A percentile compares a stretch with the other conserved stretches of the same genome.
Evolutionary conservation across 1,140 invertebrate species (phyloP).

Genomic region (Drosophila funebris): DNA sequence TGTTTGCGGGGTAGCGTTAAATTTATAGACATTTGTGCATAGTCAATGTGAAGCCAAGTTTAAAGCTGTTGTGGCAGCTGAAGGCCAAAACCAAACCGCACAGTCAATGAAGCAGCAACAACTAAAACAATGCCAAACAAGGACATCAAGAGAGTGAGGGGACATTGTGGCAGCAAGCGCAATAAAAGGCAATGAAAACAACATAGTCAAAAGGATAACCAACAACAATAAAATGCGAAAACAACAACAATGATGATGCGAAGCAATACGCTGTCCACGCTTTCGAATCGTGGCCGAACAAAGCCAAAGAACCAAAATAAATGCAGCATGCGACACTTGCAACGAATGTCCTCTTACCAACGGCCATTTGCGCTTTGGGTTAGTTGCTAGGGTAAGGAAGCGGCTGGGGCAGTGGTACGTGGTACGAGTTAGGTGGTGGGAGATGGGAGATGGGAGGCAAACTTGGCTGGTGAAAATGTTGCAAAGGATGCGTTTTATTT

Average conservation of each 20-base stretch:
- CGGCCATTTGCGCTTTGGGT: slow-evolving; percentile 14
- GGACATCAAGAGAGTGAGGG: slow-evolving; percentile 12
- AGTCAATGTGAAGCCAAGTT: slow-evolving; percentile 29
- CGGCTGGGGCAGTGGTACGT: not conserved
- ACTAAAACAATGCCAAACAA: slow-evolving; percentile 50
- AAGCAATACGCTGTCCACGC: slow-evolving; percentile 9
- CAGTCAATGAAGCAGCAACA: slow-evolving; percentile 52
- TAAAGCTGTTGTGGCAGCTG: slow-evolving; percentile 17
- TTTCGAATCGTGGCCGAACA: slow-evolving; percentile 14
- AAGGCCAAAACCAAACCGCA: slow-evolving; percentile 42
- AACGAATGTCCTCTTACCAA: slow-evolving; percentile 69
- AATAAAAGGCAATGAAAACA: slow-evolving; percentile 64
- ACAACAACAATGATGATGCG: slow-evolving; percentile 30
- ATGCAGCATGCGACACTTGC: slow-evolving; percentile 72
- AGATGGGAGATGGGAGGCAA: no score
- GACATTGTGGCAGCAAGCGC: not conserved
- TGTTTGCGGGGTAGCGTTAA: slow-evolving; percentile 28
- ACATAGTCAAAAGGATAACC: slow-evolving; percentile 70
- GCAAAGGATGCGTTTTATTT: slow-evolving; percentile 77
- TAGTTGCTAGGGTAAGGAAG: slow-evolving; percentile 17
- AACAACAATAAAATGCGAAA: slow-evolving; percentile 68
- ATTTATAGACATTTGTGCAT: slow-evolving; percentile 57
- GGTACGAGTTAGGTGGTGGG: not conserved
- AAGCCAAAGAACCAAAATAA: slow-evolving; percentile 59
- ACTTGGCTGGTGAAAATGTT: slow-evolving; percentile 51